Base-by-base conservation (phyloP, 2,113 vertebrate species). In the Paramisgurnus dabryanus region DNA sequence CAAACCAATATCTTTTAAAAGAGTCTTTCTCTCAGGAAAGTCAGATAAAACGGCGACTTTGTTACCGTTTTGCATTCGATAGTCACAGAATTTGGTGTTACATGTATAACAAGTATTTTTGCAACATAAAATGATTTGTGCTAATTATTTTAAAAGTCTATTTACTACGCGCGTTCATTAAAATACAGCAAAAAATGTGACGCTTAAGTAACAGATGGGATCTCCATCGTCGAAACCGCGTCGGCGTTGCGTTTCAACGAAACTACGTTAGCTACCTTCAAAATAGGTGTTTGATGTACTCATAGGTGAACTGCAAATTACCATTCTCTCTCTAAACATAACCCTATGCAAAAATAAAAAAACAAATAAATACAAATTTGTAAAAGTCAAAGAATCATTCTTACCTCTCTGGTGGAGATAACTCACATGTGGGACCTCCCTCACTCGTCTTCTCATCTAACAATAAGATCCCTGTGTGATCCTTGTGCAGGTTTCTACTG, bases 391-490 rank as follows among this genome's bases (percentile, higher is more conserved):
- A 39, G 3, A 13, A 15, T 49, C 13, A 8, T 27, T 43, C 47
- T 57, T 68, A 79, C 76, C 65, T n/a, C 53, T 79, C 40, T 4
- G 43, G 13, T 12, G 15, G 17, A 9, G 40, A 58, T 7, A 22
- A 65, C 60, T 85, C 71, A 55, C 76, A 60, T 71, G 61, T 3
- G 22, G n/a, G 43, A 50, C 65, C 22, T 8, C 39, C 65, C 22
- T 8, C 39, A 13, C 34, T 70, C 68, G 47, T 34, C 47, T 72
- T 45, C 76, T 74, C 13, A 66, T 41, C 27, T 55, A 83, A 83
- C 81, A 83, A 83, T 75, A 68, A 67, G 45, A 78, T 41, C 61
- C 57, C 73, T 18, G 65, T 64, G 49, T 76, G 55, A 8, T 76
- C 73, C 63, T 43, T 61, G n/a, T 41, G 61, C 76, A 82, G 81